phyloP scores from a whole-genome alignment of 2,113 vertebrate species.

The Charina bottae region DNA sequence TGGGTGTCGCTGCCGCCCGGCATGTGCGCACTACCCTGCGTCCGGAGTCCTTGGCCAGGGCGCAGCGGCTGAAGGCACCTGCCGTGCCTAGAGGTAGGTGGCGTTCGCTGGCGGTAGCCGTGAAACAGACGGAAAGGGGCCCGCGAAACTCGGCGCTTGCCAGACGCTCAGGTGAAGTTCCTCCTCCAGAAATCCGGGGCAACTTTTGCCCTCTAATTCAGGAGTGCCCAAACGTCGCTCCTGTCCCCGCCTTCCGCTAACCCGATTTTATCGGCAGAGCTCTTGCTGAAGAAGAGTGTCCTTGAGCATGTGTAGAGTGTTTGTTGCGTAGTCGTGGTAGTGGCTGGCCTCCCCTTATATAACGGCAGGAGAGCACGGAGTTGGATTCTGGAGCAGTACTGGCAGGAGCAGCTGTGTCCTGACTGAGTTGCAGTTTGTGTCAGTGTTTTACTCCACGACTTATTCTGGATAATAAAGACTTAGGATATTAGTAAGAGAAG shows the following conservation, averaged over 20 bases:
- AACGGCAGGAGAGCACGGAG: background rate
- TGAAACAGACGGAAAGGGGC: background rate
- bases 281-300: background rate
- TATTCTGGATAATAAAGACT: background rate
- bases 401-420: too few species aligned
- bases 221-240: background rate
- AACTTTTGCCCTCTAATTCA: background rate
- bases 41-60: constrained; percentile 23
- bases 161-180: background rate
- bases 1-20: background rate
- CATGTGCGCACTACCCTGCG: constrained; percentile 3
- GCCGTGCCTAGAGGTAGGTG: background rate
- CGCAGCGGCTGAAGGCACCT: constrained; percentile 20
- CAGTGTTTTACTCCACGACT: background rate
- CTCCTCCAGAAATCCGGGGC: background rate
- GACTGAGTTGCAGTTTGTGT: background rate
- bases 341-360: too few species aligned
- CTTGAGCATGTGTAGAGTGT: background rate
- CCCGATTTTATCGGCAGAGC: background rate
- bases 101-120: background rate
- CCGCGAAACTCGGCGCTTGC: background rate
- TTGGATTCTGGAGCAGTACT: background rate
- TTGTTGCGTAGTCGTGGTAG: background rate
- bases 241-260: background rate
- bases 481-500: background rate